Conservation (phyloP, 2,113 vertebrate species). For the Mungos mungo region DNA sequence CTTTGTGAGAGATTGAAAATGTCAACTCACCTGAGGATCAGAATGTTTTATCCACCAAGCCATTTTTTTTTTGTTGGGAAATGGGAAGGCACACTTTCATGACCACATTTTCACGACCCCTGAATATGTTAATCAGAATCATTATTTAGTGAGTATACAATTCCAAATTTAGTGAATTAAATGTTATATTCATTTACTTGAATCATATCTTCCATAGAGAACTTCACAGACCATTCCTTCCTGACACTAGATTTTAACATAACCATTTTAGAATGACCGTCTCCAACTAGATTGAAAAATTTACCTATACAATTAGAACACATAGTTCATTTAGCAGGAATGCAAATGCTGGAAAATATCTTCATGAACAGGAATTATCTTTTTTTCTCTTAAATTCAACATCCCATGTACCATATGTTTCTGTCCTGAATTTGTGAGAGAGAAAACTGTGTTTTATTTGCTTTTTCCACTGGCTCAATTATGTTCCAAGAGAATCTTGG, state of each 20-base stretch:
- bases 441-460: background rate
- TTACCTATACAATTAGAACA: background rate
- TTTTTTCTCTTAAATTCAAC: background rate
- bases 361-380: background rate
- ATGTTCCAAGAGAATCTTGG: background rate
- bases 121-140: background rate
- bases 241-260: background rate
- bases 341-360: background rate
- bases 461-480: background rate
- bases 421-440: background rate
- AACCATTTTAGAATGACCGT: background rate
- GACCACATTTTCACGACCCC: background rate
- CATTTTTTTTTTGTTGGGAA: background rate
- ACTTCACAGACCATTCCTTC: background rate
- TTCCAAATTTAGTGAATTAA: background rate
- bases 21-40: background rate
- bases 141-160: background rate
- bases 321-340: background rate
- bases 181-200: background rate
- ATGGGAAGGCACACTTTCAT: background rate
- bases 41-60: background rate
- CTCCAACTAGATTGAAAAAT: background rate
- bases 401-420: background rate
- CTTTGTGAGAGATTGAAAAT: background rate
- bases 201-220: background rate